phyloP scores from a whole-genome alignment of 1,140 invertebrate genomes.

The Manduca sexta region DNA sequence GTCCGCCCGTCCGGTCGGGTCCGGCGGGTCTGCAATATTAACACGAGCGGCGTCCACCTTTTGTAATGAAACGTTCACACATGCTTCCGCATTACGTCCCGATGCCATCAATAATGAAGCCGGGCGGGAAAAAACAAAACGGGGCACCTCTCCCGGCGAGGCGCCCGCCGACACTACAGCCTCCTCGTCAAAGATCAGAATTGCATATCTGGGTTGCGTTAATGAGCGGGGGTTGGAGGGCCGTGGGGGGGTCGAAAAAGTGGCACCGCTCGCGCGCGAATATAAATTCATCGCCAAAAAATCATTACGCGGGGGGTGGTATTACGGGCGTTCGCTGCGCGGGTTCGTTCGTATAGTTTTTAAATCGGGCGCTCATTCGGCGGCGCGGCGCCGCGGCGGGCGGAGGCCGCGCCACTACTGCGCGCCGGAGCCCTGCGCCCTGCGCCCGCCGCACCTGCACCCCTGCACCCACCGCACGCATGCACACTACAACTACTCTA shows the following conservation, averaged over 20 bases:
- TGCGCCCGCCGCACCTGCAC: conserved; percentile 20
- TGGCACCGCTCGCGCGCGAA: conserved; percentile 71
- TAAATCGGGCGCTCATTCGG: conserved; percentile 66
- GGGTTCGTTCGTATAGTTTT: conserved; percentile 68
- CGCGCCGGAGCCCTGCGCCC: conserved; percentile 15
- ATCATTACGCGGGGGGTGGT: conserved; percentile 74
- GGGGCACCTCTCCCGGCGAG: conserved; percentile 67
- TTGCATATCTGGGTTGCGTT: conserved; percentile 75
- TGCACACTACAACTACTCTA: not conserved
- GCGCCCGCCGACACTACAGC: conserved; percentile 70
- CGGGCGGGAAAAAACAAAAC: conserved; percentile 72
- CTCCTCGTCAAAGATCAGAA: conserved; percentile 75
- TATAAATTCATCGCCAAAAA: conserved; percentile 76
- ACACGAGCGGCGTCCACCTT: conserved; percentile 68
- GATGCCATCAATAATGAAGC: conserved; percentile 72
- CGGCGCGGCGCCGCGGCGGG: conserved; percentile 49
- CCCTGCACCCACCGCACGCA: not conserved
- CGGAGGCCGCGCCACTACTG: conserved; percentile 39
- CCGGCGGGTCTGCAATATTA: conserved; percentile 69
- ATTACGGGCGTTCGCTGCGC: conserved; percentile 66
- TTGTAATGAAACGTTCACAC: conserved; percentile 72
- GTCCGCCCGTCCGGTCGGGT: conserved; percentile 66
- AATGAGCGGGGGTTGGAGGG: conserved; percentile 65
- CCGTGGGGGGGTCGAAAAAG: conserved; percentile 64
- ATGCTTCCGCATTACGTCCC: conserved; percentile 71